These are phyloP conservation scores for Crossocerus cetratus DNA, from an alignment of 2,888 invertebrate genomes.

Conservation along the genomic window DNA sequence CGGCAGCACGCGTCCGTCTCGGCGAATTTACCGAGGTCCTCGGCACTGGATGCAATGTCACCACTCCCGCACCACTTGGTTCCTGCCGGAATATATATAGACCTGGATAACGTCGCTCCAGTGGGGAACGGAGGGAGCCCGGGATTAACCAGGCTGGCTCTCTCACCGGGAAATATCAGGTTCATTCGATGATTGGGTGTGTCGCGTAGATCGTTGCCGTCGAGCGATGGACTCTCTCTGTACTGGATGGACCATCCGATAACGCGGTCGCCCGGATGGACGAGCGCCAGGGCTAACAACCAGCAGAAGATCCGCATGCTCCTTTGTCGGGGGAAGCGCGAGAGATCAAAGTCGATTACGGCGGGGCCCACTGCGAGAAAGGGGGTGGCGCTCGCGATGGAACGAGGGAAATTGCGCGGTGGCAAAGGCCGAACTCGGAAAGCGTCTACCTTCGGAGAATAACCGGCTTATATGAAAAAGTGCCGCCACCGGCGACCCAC, in stretches of 20 bases:
- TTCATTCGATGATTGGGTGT: slow-evolving; percentile 38
- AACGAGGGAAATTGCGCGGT: not conserved
- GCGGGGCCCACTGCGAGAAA: not conserved
- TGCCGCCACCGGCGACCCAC: slow-evolving; percentile 28
- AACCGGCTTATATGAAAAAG: slow-evolving; percentile 40
- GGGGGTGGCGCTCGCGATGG: not conserved
- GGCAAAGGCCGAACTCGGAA: too few relatives aligned
- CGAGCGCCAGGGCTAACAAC: slow-evolving; percentile 18
- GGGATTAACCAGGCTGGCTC: not conserved
- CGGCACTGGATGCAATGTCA: slow-evolving; percentile 61
- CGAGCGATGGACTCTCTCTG: slow-evolving; percentile 10
- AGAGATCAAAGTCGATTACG: not conserved
- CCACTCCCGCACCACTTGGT: slow-evolving; percentile 73
- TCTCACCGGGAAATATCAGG: slow-evolving; percentile 66
- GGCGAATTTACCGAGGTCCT: slow-evolving; percentile 64
- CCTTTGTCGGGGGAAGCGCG: not conserved
- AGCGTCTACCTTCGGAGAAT: slow-evolving; percentile 2
- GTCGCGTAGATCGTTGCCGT: slow-evolving; percentile 32
- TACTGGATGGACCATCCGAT: slow-evolving; percentile 41
- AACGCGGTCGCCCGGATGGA: slow-evolving; percentile 2
- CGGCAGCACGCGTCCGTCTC: slow-evolving; percentile 72
- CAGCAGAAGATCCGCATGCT: not conserved
- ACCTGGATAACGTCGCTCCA: not conserved
- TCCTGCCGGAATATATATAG: slow-evolving; percentile 48
- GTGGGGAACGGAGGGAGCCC: not conserved